phyloP scores from a whole-genome alignment of 2,888 invertebrate genomes.

The Serrognathus titanus region DNA sequence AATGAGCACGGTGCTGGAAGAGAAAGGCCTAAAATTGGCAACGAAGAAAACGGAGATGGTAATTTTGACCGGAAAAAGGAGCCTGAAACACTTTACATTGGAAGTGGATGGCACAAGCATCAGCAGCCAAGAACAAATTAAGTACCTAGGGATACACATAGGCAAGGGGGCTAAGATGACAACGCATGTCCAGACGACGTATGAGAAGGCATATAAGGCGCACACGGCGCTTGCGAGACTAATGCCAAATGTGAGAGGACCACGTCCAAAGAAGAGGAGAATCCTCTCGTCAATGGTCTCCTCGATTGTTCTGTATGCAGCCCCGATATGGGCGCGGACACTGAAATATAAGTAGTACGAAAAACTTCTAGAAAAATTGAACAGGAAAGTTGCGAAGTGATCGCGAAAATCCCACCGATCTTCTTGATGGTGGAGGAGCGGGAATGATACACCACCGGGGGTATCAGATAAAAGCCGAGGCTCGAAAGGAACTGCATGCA shows the following conservation, averaged over 20 bases:
- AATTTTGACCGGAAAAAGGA: constrained; percentile 12
- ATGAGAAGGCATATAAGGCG: not conserved
- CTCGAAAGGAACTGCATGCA: not conserved
- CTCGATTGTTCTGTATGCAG: constrained; percentile 12
- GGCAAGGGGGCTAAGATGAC: not conserved
- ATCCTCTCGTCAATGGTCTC: not conserved
- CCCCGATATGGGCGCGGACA: not conserved
- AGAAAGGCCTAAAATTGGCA: constrained; percentile 9
- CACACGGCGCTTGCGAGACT: not conserved
- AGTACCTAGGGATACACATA: constrained; percentile 6
- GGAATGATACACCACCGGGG: too few species aligned
- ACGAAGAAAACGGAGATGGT: constrained; percentile 17
- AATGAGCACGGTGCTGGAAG: too few species aligned
- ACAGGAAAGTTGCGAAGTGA: not conserved
- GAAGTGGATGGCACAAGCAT: not conserved
- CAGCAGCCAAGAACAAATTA: not conserved
- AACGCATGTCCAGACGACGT: not conserved
- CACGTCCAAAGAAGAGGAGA: constrained; percentile 2
- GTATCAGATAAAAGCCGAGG: too few species aligned
- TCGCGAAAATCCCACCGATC: too few species aligned
- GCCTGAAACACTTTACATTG: constrained; percentile 6
- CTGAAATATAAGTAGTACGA: not conserved
- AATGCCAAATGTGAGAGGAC: constrained; percentile 3
- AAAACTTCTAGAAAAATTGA: not conserved
- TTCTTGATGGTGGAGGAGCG: too few species aligned